Percentiles rank a stretch among this genome's conserved stretches.
Evolutionary conservation across 92 coral and sea anemone species (phyloP).

Genomic region (Siderastrea radians): DNA sequence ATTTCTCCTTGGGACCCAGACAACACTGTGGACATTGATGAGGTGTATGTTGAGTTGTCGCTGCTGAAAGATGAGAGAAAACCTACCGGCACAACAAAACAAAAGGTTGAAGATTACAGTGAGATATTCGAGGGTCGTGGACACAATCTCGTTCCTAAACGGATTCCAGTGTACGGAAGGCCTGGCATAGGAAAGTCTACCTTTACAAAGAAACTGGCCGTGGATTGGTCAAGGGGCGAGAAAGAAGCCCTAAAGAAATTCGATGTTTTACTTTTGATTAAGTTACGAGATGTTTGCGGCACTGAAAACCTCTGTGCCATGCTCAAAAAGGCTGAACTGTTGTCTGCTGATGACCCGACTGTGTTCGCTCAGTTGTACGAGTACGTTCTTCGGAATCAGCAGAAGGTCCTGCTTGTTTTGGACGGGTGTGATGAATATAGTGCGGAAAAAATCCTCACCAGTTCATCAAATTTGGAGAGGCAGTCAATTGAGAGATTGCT

Average conservation of each 20-base stretch:
- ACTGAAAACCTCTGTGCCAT: neutral
- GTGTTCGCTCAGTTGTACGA: neutral
- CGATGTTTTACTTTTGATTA: constrained; percentile 13
- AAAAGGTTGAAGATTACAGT: neutral
- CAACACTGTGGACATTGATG: constrained; percentile 9
- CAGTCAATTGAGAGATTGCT: constrained; percentile 6
- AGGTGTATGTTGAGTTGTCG: neutral
- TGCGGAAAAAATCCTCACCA: neutral
- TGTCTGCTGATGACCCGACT: constrained; percentile 5
- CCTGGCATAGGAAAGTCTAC: constrained; percentile 35
- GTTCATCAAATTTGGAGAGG: constrained; percentile 14
- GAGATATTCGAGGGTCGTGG: neutral
- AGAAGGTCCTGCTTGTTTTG: constrained; percentile 25
- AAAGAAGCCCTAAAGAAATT: constrained; percentile 34
- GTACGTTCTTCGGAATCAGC: constrained; percentile 1
- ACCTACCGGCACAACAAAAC: neutral
- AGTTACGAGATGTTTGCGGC: constrained; percentile 12
- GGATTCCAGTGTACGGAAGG: constrained; percentile 24
- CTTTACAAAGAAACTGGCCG: constrained; percentile 15
- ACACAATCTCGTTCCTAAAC: neutral
- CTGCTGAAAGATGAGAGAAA: constrained; percentile 1
- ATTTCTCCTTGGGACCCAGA: constrained; percentile 17
- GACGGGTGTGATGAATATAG: constrained; percentile 41
- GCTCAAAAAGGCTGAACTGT: neutral
- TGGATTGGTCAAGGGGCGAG: constrained; percentile 24